phyloP scores from a whole-genome alignment of 2,888 invertebrate species.

The Clivina fossor region DNA sequence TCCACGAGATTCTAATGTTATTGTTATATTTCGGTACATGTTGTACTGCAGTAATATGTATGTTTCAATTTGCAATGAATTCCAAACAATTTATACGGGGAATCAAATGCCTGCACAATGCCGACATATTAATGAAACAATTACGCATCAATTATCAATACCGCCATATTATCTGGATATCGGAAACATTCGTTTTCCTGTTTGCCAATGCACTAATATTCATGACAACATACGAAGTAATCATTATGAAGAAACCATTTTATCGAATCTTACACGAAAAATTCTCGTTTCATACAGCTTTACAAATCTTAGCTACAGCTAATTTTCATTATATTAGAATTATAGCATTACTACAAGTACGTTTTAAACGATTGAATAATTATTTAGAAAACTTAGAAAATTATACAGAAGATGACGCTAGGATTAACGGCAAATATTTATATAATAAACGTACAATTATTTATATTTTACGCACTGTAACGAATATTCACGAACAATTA shows the following conservation, averaged over 20 bases:
- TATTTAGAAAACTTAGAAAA: constrained; percentile 22
- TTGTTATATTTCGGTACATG: constrained; percentile 11
- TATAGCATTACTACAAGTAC: constrained; percentile 11
- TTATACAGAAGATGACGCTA: constrained; percentile 1
- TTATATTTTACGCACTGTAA: constrained; percentile 13
- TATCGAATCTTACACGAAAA: constrained; percentile 45
- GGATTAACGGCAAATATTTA: constrained; percentile 10
- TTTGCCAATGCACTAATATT: neutral
- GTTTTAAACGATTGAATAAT: constrained; percentile 15
- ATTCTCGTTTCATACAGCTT: constrained; percentile 42
- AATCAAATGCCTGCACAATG: constrained; percentile 15
- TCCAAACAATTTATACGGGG: constrained; percentile 10
- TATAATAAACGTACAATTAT: constrained; percentile 19
- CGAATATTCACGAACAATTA: constrained; percentile 17
- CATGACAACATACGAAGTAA: constrained; percentile 12
- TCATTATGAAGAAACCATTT: constrained; percentile 27
- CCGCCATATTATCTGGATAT: neutral
- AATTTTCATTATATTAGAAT: constrained; percentile 22
- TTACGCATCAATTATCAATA: constrained; percentile 16
- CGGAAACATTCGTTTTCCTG: neutral
- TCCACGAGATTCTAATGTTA: constrained; percentile 22
- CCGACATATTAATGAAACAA: constrained; percentile 27
- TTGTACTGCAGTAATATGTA: constrained; percentile 11
- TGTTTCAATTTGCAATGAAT: constrained; percentile 8
- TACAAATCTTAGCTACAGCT: constrained; percentile 30